Base-by-base conservation (phyloP, 2,888 invertebrate species). In the Tetropium fuscum region DNA sequence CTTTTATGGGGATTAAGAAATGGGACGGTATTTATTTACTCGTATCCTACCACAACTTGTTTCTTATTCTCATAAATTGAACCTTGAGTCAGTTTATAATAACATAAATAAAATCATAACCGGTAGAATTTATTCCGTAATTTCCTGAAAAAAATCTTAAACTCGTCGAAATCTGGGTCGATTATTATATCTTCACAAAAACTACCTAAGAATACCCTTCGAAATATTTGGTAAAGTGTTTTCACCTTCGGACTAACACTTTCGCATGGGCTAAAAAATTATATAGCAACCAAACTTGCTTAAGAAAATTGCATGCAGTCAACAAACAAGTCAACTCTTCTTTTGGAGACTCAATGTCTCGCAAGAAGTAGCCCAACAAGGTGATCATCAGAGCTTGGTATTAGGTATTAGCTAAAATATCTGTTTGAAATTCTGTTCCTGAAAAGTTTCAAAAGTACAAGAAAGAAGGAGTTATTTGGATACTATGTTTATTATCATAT, bases 131-230 rank as follows among this genome's bases (percentile, higher is more conserved):
- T 47, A 20, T 43, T 43, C 41, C 11, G 41, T 22, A 43, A 43
- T 22, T 43, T 43, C 41, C 41, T 43, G 8, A 43, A 43, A 43
- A 43, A 43, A 13, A 13, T 5, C 4, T 43, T 34, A 13, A 11
- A 19, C 20, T 43, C 25, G 7, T 7, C 25, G 18, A 49, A 49
- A 49, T 49, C 34, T 49, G 20, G 22, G 49, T 36, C 36, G 38
- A 2, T 48, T 48, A 11, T 38, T 38, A 36, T 36, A 20, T 11
- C 13, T 11, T 8, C 11, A 30, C 8, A 47, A 15, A 8, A 45
- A 45, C 5, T 22, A 20, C 19, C 11, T 34, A 36, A 34, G 38
- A 36, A 13, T 20, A n/a, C 36, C 49, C 49, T 49, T 30, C 15
- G 15, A 13, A 38, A 36, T 22, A 20, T 49, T 34, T 47, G 30